phyloP scores from a whole-genome alignment of 2,888 invertebrate genomes.

The Creontiades dilutus region DNA sequence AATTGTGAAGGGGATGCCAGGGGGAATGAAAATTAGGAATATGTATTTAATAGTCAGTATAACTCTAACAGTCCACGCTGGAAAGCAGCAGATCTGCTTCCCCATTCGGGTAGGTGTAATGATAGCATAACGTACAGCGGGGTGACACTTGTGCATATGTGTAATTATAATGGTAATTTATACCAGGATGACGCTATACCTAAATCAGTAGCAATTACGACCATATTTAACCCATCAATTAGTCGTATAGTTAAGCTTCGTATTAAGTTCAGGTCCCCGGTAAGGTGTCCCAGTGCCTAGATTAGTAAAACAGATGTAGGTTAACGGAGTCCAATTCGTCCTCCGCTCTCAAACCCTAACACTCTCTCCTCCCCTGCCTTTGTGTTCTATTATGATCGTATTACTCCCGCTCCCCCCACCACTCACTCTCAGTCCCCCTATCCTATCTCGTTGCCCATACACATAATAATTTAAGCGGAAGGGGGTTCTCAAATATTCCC shows the following conservation, averaged over 20 bases:
- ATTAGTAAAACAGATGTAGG: constrained; percentile 46
- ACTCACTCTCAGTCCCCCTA: background rate
- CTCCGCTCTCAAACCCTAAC: background rate
- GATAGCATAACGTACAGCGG: background rate
- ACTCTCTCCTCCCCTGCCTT: background rate
- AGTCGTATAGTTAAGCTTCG: constrained; percentile 51
- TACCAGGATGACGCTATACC: constrained; percentile 11
- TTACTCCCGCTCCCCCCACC: background rate
- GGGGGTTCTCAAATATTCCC: background rate
- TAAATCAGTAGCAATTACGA: constrained; percentile 51
- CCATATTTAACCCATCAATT: constrained; percentile 57
- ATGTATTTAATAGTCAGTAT: too few species aligned
- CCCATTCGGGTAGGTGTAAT: constrained; percentile 30
- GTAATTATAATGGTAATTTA: constrained; percentile 55
- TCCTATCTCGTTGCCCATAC: background rate
- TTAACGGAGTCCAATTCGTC: constrained; percentile 43
- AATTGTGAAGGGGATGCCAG: too few species aligned
- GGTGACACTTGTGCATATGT: constrained; percentile 34
- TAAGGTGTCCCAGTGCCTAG: constrained; percentile 49
- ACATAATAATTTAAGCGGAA: background rate
- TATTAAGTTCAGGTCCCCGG: background rate
- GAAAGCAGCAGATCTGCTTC: constrained; percentile 7
- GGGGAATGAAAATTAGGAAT: too few species aligned
- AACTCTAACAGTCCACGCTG: too few species aligned
- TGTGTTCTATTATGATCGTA: background rate